phyloP scores from a whole-genome alignment of 2,797 vertebrate genomes.

The Leptodactylus fallax region DNA sequence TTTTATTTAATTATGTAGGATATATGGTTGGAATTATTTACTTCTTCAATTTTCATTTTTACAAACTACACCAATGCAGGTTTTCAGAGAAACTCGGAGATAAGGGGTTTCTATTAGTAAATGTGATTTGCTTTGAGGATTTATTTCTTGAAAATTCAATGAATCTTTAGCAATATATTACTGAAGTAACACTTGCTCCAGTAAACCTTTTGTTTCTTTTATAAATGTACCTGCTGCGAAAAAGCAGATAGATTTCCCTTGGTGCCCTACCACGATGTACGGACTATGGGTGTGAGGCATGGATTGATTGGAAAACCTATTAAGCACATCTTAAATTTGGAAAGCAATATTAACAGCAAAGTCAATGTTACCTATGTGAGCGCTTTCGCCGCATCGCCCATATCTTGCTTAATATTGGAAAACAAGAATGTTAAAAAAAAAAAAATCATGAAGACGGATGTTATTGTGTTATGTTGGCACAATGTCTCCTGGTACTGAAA shows the following conservation, averaged over 20 bases:
- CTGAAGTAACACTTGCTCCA: background rate
- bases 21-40: background rate
- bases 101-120: slow-evolving; percentile 14
- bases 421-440: slow-evolving; percentile 37
- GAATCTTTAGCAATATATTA: slow-evolving; percentile 29
- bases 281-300: slow-evolving; percentile 34
- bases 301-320: slow-evolving; percentile 49
- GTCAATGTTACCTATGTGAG: slow-evolving; percentile 38
- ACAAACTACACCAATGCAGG: background rate
- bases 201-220: slow-evolving; percentile 43
- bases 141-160: slow-evolving; percentile 21
- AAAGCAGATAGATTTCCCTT: slow-evolving; percentile 39
- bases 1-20: background rate
- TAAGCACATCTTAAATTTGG: slow-evolving; percentile 45
- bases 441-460: slow-evolving; percentile 32
- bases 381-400: slow-evolving; percentile 24
- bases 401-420: slow-evolving; percentile 26
- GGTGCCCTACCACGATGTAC: slow-evolving; percentile 4
- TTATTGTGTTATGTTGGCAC: slow-evolving; percentile 30
- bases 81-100: background rate
- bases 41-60: background rate
- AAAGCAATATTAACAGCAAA: slow-evolving; percentile 53
- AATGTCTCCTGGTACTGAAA: slow-evolving; percentile 25
- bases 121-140: slow-evolving; percentile 29
- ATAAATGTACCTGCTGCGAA: slow-evolving; percentile 31